phyloP scores from a whole-genome alignment of 2,888 invertebrate genomes.

The Pristionchus maxplancki region DNA sequence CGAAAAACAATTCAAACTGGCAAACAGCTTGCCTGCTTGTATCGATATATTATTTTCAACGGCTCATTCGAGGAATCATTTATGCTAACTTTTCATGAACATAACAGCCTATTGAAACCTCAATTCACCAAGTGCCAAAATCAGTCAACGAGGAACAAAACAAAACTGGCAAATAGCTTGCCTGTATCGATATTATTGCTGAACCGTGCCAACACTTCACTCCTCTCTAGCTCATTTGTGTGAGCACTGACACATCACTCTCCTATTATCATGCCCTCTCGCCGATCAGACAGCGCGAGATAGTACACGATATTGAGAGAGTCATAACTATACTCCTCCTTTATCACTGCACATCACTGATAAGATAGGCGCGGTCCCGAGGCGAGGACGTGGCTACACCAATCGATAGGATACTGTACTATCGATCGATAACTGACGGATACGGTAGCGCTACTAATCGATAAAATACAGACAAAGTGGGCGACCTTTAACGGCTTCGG shows the following conservation, averaged over 20 bases:
- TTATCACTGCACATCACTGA: neutral
- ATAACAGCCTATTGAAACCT: too few relatives aligned
- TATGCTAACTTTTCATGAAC: too few relatives aligned
- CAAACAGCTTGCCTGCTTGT: too few relatives aligned
- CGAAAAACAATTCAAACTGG: too few relatives aligned
- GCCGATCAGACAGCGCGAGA: neutral
- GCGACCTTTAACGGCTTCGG: slow-evolving; percentile 5
- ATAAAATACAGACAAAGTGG: neutral
- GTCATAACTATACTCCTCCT: neutral
- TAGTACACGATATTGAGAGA: neutral
- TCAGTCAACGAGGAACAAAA: too few relatives aligned
- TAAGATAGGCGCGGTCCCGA: slow-evolving; percentile 36
- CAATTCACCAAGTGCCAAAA: too few relatives aligned
- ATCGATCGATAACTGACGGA: neutral
- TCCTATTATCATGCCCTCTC: neutral
- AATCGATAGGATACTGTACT: neutral
- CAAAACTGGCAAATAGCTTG: too few relatives aligned
- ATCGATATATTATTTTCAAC: too few relatives aligned
- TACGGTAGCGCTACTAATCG: neutral
- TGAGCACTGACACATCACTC: neutral
- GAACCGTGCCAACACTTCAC: slow-evolving; percentile 35
- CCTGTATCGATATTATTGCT: neutral
- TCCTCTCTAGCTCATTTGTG: neutral
- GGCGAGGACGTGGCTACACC: neutral
- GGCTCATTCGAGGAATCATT: too few relatives aligned